Percentiles rank a stretch among this genome's conserved stretches.
Conservation (phyloP, 2,113 vertebrate genomes). For the Corythoichthys haematopterus region DNA sequence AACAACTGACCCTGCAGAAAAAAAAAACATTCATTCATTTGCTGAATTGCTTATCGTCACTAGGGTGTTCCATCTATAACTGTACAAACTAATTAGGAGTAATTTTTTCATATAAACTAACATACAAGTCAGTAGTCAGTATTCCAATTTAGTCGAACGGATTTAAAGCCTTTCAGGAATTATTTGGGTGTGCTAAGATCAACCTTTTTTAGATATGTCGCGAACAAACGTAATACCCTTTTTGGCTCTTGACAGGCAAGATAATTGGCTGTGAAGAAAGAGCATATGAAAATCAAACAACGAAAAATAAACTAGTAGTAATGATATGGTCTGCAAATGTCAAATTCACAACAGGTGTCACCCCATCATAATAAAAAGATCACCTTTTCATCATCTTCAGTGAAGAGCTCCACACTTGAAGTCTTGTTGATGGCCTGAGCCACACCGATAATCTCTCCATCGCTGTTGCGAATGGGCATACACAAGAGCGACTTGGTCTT, state of each 20-base stretch:
- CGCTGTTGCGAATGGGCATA: conserved; percentile 94
- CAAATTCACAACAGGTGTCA: conserved; percentile 10
- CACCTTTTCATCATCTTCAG: conserved; percentile 96
- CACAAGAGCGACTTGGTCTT: conserved; percentile 96
- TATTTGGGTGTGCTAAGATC: neutral
- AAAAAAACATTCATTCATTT: too few species aligned
- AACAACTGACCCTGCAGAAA: too few species aligned
- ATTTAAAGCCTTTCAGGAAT: neutral
- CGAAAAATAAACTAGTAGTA: neutral
- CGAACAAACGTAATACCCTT: neutral
- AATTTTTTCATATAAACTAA: too few species aligned
- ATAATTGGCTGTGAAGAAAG: neutral
- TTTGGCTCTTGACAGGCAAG: neutral
- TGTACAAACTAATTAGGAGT: too few species aligned
- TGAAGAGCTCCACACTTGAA: conserved; percentile 86
- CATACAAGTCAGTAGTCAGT: too few species aligned
- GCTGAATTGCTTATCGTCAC: too few species aligned
- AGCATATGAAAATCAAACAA: neutral
- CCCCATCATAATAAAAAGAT: conserved; percentile 23
- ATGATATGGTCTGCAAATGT: neutral
- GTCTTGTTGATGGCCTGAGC: conserved; percentile 97
- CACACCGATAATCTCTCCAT: conserved; percentile 93
- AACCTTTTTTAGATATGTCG: neutral
- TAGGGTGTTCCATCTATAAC: too few species aligned
- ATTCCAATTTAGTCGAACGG: neutral